Evolutionary conservation across 2,888 invertebrate genomes (phyloP).

Genomic region (Chalcis sispes): DNA sequence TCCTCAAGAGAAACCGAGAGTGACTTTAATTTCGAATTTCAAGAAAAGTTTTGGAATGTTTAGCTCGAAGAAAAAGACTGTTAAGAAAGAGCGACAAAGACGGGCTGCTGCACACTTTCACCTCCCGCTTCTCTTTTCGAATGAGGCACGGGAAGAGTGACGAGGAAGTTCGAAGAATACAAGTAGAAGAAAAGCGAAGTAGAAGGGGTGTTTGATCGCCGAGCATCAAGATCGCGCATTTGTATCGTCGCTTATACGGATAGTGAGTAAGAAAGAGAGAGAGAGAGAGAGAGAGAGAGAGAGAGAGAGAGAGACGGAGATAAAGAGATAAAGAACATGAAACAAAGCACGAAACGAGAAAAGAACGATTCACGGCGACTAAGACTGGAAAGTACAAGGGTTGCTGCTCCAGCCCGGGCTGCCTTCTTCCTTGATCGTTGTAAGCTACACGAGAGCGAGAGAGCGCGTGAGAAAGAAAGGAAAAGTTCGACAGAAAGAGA

Average conservation of each 20-base stretch:
- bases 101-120: background rate
- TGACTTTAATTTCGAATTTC: conserved; percentile 54
- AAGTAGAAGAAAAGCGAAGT: conserved; percentile 53
- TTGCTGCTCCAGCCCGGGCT: conserved; percentile 42
- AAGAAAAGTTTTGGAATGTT: conserved; percentile 47
- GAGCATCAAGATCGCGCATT: conserved; percentile 63
- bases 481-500: conserved; percentile 17
- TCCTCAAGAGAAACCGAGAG: conserved; percentile 57
- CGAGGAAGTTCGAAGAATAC: conserved; percentile 21
- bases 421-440: conserved; percentile 45
- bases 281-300: conserved; percentile 47
- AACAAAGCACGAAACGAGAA: conserved; percentile 16
- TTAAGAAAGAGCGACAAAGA: conserved; percentile 34
- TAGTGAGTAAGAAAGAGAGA: conserved; percentile 52
- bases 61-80: conserved; percentile 50
- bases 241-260: conserved; percentile 9
- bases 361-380: conserved; percentile 12
- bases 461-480: conserved; percentile 22
- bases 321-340: conserved; percentile 14
- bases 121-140: conserved; percentile 1
- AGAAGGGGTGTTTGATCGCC: conserved; percentile 67
- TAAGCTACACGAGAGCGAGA: conserved; percentile 24
- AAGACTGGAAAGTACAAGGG: conserved; percentile 52
- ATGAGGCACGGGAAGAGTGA: conserved; percentile 27
- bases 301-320: conserved; percentile 42